These are phyloP conservation scores for Xenopus borealis DNA, from an alignment of 2,113 vertebrate genomes.

Conservation along the genomic window DNA sequence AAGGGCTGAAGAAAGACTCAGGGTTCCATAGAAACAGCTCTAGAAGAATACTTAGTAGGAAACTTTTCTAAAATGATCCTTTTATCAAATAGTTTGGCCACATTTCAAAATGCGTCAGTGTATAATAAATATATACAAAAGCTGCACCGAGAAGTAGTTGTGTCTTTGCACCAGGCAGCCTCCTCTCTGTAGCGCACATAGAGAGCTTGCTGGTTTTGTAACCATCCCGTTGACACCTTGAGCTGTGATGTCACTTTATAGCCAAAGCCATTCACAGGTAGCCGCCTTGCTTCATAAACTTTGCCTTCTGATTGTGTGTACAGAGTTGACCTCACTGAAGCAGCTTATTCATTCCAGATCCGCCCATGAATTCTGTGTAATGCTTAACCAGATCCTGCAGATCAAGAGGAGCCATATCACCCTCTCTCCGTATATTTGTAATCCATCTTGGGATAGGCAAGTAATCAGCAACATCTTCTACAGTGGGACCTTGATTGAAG, in stretches of 20 bases:
- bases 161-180: not conserved
- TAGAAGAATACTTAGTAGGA: not conserved
- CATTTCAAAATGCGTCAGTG: fast-evolving
- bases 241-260: fast-evolving
- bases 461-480: not conserved
- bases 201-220: not conserved
- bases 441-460: not conserved
- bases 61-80: not conserved
- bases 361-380: not conserved
- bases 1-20: not conserved
- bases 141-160: not conserved
- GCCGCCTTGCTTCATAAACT: not conserved
- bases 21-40: not conserved
- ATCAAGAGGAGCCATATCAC: not conserved
- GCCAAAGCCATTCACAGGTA: constrained; percentile 5
- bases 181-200: not conserved
- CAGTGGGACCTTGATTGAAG: not conserved
- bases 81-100: not conserved
- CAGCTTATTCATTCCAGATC: not conserved
- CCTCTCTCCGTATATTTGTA: constrained; percentile 27
- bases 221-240: fast-evolving
- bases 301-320: not conserved
- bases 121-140: fast-evolving
- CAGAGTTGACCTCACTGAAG: not conserved
- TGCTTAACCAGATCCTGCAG: not conserved